phyloP scores from a whole-genome alignment of 2,113 vertebrate species.

The Condylura cristata region DNA sequence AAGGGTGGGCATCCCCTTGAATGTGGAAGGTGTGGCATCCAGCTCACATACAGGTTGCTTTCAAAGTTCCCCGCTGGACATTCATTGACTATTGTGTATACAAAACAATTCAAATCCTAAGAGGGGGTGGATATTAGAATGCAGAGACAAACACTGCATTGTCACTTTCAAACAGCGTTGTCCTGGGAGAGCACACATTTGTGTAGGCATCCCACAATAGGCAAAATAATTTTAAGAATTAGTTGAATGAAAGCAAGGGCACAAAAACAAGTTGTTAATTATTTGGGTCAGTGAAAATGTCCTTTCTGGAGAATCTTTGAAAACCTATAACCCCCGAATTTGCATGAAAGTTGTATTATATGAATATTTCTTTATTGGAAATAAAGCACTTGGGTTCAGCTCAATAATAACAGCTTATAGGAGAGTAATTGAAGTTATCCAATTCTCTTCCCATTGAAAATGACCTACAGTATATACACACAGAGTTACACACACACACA shows the following conservation, averaged over 20 bases:
- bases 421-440: slow-evolving; percentile 83
- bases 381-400: slow-evolving; percentile 77
- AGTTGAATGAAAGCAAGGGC: slow-evolving; percentile 60
- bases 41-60: slow-evolving; percentile 11
- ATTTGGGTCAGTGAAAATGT: slow-evolving; percentile 62
- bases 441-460: slow-evolving; percentile 81
- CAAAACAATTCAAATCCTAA: slow-evolving; percentile 61
- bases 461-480: slow-evolving; percentile 82
- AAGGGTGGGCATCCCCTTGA: slow-evolving; percentile 26
- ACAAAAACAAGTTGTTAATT: slow-evolving; percentile 75
- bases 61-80: slow-evolving; percentile 25
- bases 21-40: slow-evolving; percentile 15
- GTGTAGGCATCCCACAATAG: background rate
- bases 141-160: slow-evolving; percentile 63
- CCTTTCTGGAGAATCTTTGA: slow-evolving; percentile 67
- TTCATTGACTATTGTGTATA: slow-evolving; percentile 30
- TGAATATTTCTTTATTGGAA: slow-evolving; percentile 82
- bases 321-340: slow-evolving; percentile 72
- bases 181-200: slow-evolving; percentile 61
- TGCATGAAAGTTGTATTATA: slow-evolving; percentile 76
- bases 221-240: slow-evolving; percentile 69
- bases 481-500: slow-evolving; percentile 48
- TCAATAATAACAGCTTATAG: slow-evolving; percentile 83
- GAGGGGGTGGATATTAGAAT: slow-evolving; percentile 9
- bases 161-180: slow-evolving; percentile 41